Conservation (phyloP, 2,113 vertebrate species). For the Pristiophorus japonicus region DNA sequence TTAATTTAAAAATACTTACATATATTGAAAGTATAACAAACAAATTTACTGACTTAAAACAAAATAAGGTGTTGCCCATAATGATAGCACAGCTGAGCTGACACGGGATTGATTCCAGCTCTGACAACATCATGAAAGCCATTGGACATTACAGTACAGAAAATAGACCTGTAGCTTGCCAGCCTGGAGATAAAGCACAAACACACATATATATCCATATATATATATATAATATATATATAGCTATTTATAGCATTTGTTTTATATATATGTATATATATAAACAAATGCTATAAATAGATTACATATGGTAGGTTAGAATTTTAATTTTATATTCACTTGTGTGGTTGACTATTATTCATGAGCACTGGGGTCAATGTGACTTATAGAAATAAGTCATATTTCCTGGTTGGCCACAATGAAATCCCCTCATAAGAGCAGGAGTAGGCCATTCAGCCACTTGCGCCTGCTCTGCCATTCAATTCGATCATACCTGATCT, state of each 20-base stretch:
- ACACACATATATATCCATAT: neutral
- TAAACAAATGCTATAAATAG: neutral
- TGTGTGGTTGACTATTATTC: no score
- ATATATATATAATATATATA: neutral
- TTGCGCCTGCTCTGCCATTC: neutral
- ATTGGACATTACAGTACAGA: neutral
- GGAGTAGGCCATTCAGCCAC: neutral
- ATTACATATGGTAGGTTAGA: neutral
- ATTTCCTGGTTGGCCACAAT: neutral
- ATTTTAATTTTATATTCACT: neutral
- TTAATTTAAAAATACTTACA: neutral
- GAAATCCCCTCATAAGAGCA: neutral
- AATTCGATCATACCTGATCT: neutral
- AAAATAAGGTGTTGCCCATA: neutral
- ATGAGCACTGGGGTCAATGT: neutral
- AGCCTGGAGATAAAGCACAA: neutral
- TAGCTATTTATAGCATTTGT: no score
- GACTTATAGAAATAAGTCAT: neutral
- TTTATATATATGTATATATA: neutral
- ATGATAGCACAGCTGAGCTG: neutral
- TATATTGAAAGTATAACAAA: neutral
- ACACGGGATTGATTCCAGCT: neutral
- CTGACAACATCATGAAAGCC: neutral
- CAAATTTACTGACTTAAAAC: neutral
- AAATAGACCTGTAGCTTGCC: neutral